Base-by-base conservation (phyloP, 1,140 invertebrate species). In the Saccostrea cuccullata region DNA sequence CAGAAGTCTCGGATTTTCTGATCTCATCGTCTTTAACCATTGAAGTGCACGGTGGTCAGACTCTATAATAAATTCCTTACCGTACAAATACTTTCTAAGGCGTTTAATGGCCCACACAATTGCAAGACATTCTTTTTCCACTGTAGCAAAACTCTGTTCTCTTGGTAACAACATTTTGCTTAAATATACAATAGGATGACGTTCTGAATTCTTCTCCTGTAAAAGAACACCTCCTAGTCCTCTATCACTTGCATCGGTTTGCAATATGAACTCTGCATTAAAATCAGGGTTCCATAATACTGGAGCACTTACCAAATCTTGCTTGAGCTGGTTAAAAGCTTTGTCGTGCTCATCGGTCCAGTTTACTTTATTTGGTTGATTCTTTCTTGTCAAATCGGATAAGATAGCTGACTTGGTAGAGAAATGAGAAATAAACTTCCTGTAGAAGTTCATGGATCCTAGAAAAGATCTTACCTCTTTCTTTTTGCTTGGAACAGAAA, bases 401-500 rank as follows among this genome's bases (percentile, higher is more conserved):
- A 95, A 90, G n/a, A 94, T 95, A 1, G 82, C 86, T 40, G 86
- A 60, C 9, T 36, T 55, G 17, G 56, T 56, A 0, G 56, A 60
- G 47, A 86, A 83, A 73, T 55, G 23, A 11, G 85, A 64, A 13
- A 86, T 58, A 20, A 84, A 86, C 26, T 70, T 84, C 8, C 88
- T 55, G 56, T 89, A 91, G 58, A 85, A 92, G 13, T 83, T 82
- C 17, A 86, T 88, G 30, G 91, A 56, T 0, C 90, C 91, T 58
- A 91, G 55, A 56, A 92, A 92, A n/a, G 70, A 85, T 12, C 88
- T 17, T 6, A 96, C 85, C 20, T 95, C 91, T 87, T 93, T 94
- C 86, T 94, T 93, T 30, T 92, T 93, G 60, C 87, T 87, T 15
- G 94, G 95, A 36, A 47, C 55, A 47, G 82, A 87, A 36, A 93